Percentiles rank a stretch among this genome's conserved stretches.
Conservation (phyloP, 2,888 invertebrate genomes). For the Nemapogon koenigi region DNA sequence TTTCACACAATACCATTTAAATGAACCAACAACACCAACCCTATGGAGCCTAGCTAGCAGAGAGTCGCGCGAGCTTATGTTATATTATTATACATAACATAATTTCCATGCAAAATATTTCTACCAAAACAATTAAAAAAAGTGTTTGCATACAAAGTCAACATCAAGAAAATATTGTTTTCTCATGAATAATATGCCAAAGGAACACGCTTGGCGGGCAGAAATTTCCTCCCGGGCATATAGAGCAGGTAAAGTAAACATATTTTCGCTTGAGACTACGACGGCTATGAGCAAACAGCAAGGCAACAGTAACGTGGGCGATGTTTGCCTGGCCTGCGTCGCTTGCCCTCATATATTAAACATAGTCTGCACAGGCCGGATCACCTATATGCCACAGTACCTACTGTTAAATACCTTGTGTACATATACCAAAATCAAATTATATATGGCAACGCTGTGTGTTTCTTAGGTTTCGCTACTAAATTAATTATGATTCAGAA, state of each 20-base stretch:
- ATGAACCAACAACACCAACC: no score
- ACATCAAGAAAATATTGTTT: slow-evolving; percentile 20
- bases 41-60: no score
- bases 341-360: slow-evolving; percentile 63
- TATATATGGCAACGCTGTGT: no score
- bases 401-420: slow-evolving; percentile 2
- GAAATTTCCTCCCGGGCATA: slow-evolving; percentile 5
- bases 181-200: slow-evolving; percentile 34
- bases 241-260: slow-evolving; percentile 51
- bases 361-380: slow-evolving; percentile 30
- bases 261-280: slow-evolving; percentile 62
- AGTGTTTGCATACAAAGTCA: slow-evolving; percentile 18
- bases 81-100: no score
- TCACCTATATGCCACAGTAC: slow-evolving; percentile 11
- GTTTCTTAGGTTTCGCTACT: no score
- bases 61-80: no score
- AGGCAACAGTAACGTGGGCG: slow-evolving; percentile 29
- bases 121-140: not conserved
- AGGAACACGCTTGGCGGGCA: slow-evolving; percentile 25
- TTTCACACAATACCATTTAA: no score
- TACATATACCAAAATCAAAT: not conserved
- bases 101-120: slow-evolving; percentile 3
- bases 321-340: slow-evolving; percentile 57
- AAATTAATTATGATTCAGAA: no score
- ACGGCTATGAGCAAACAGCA: slow-evolving; percentile 44